Conservation (phyloP, 1,140 invertebrate species). For the Coptotermes formosanus region DNA sequence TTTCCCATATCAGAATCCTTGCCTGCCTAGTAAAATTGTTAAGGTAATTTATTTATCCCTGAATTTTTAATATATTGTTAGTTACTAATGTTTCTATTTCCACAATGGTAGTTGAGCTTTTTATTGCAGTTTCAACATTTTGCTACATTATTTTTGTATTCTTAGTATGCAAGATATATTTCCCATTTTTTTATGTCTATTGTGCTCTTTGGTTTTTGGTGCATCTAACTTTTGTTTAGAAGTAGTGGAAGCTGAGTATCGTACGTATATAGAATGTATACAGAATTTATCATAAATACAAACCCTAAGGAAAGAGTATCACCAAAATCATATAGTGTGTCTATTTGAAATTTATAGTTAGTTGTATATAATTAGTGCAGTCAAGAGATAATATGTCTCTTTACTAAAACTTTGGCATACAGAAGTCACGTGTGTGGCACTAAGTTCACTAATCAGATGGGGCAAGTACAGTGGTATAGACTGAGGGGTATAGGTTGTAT, state of each 20-base stretch:
- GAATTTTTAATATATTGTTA: neutral
- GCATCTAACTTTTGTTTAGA: constrained; percentile 9
- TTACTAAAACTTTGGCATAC: too few relatives aligned
- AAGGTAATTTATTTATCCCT: neutral
- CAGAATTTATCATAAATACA: constrained; percentile 14
- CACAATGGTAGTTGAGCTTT: neutral
- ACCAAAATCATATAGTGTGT: constrained; percentile 6
- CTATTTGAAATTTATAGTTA: neutral
- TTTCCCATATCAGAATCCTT: neutral
- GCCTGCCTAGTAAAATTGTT: neutral
- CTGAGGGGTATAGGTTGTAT: too few relatives aligned
- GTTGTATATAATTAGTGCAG: too few relatives aligned
- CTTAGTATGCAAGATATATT: neutral
- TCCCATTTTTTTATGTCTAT: neutral
- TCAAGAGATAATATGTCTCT: too few relatives aligned
- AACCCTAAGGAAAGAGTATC: neutral
- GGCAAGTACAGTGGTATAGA: too few relatives aligned
- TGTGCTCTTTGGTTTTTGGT: neutral
- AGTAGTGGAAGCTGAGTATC: neutral
- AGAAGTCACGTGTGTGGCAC: too few relatives aligned
- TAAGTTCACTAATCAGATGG: too few relatives aligned
- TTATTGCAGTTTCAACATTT: neutral
- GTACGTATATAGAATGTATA: neutral
- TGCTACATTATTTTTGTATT: neutral
- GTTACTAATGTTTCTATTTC: neutral